Conservation (phyloP, 2,888 invertebrate genomes). For the Caenorhabditis sp. region DNA sequence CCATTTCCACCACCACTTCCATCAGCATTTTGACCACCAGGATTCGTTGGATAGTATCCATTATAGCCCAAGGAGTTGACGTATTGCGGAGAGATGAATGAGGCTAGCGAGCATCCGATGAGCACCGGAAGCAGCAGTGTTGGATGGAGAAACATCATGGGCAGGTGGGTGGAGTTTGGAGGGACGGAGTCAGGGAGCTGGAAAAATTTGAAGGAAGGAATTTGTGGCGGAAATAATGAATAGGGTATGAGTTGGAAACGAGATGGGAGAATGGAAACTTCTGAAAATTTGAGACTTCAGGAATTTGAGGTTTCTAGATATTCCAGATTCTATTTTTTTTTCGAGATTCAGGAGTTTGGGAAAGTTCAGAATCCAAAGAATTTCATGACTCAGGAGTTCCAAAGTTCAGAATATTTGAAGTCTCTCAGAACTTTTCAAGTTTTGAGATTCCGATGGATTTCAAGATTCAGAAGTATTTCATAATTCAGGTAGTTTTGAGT, state of each 20-base stretch:
- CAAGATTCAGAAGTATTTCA: no score
- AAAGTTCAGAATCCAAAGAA: not conserved
- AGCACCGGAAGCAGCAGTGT: slow-evolving; percentile 11
- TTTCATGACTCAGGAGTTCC: no score
- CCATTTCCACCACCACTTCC: slow-evolving; percentile 6
- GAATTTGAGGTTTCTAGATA: not conserved
- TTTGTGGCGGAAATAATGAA: not conserved
- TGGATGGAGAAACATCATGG: slow-evolving; percentile 13
- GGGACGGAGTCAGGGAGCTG: not conserved
- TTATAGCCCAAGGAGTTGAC: not conserved
- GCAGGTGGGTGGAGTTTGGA: not conserved
- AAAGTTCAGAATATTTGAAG: no score
- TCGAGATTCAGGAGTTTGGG: no score
- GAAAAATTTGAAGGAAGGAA: not conserved
- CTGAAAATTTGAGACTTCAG: not conserved
- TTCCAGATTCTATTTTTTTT: no score
- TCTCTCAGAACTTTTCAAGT: no score
- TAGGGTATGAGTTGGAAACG: no score
- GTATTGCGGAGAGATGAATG: slow-evolving; percentile 25
- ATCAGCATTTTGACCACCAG: not conserved
- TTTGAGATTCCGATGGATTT: no score
- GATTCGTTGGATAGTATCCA: not conserved
- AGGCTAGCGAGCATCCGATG: slow-evolving; percentile 25
- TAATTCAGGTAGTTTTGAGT: no score
- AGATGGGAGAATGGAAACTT: no score